Evolutionary conservation across 2,113 vertebrate genomes (phyloP).

Genomic region (Xiphophorus hellerii): DNA sequence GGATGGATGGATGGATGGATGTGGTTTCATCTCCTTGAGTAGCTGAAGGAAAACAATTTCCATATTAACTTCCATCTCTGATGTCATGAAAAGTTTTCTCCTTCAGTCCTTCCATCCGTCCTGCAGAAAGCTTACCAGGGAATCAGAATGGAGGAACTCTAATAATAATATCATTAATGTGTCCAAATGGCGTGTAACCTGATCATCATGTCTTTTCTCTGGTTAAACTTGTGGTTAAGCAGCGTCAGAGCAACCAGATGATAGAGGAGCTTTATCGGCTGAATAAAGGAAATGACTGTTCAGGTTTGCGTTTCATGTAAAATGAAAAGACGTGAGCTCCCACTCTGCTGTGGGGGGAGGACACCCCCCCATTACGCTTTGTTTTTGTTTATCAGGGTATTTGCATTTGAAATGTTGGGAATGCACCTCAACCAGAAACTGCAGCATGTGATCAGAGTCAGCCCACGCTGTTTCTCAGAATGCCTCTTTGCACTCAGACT

Average conservation of each 20-base stretch:
- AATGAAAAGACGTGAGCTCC: conserved; percentile 55
- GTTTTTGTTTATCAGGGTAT: conserved; percentile 61
- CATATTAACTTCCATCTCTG: too few species aligned
- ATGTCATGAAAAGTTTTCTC: too few species aligned
- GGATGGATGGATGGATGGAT: too few species aligned
- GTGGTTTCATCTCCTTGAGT: too few species aligned
- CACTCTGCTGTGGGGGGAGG: conserved; percentile 68
- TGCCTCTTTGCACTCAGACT: conserved; percentile 1
- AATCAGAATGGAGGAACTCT: neutral
- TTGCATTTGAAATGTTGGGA: conserved; percentile 68
- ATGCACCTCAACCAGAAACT: conserved; percentile 51
- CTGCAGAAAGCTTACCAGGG: neutral
- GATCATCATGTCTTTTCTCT: neutral
- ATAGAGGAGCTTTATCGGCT: neutral
- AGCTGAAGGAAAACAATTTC: too few species aligned
- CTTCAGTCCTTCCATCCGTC: too few species aligned
- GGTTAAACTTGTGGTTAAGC: neutral
- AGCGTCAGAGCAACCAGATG: neutral
- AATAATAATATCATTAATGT: neutral
- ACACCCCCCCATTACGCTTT: conserved; percentile 34
- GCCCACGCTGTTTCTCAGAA: conserved; percentile 61
- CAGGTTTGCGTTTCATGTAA: conserved; percentile 31
- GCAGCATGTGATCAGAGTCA: conserved; percentile 58
- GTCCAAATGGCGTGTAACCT: too few species aligned
- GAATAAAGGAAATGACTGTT: conserved; percentile 15